Evolutionary conservation across 2,113 vertebrate genomes (phyloP).

Genomic region (Triplophysa tibetana): DNA sequence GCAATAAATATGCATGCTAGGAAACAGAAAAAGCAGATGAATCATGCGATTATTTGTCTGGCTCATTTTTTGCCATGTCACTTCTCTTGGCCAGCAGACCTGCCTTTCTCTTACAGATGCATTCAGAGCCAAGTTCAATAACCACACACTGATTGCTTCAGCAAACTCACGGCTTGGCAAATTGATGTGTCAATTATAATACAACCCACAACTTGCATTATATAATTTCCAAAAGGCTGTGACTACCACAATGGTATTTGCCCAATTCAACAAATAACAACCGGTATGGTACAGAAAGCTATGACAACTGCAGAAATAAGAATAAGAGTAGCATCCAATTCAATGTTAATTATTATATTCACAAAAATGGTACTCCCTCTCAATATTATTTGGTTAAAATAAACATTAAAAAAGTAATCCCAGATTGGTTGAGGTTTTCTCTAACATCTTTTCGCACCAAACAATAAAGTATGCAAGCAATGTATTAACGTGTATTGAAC

Average conservation of each 20-base stretch:
- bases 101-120: not conserved
- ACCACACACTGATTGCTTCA: not conserved
- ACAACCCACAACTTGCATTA: not conserved
- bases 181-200: conserved; percentile 1
- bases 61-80: conserved; percentile 4
- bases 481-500: no score
- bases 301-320: not conserved
- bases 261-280: not conserved
- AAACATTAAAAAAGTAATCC: no score
- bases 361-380: no score
- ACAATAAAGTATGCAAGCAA: no score
- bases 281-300: not conserved
- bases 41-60: not conserved
- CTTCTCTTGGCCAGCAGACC: not conserved
- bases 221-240: not conserved
- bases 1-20: no score
- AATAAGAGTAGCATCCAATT: not conserved
- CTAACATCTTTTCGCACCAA: no score
- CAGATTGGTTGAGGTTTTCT: no score
- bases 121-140: conserved; percentile 7
- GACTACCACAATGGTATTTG: not conserved
- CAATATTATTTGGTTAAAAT: no score
- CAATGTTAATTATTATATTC: no score
- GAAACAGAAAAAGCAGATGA: no score
- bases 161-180: not conserved